Conservation (phyloP, 2,888 invertebrate species). For the Tetrapedia diversipes region DNA sequence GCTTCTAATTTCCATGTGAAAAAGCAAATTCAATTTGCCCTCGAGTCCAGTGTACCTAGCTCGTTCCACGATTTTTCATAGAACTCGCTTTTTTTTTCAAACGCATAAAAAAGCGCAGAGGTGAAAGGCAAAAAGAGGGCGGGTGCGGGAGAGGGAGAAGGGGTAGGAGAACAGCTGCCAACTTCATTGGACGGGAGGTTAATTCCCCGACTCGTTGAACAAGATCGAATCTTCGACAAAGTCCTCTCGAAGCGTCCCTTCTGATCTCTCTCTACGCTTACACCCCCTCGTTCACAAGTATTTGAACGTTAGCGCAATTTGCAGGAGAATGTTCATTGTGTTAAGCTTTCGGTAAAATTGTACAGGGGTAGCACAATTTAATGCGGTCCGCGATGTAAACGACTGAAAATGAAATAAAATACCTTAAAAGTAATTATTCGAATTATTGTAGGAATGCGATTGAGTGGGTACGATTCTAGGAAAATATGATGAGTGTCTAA, state of each 20-base stretch:
- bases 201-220: conserved; percentile 31
- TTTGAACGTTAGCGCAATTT: too few relatives aligned
- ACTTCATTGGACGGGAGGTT: conserved; percentile 15
- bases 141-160: background rate
- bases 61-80: conserved; percentile 24
- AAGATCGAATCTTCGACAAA: conserved; percentile 35
- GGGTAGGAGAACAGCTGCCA: background rate
- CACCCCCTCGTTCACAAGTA: too few relatives aligned
- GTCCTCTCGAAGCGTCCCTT: background rate
- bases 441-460: too few relatives aligned
- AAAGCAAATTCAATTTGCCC: conserved; percentile 24
- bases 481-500: too few relatives aligned
- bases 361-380: too few relatives aligned
- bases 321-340: too few relatives aligned
- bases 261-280: background rate
- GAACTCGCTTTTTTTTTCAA: background rate
- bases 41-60: background rate
- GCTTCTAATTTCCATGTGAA: conserved; percentile 17
- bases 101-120: background rate
- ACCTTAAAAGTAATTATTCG: too few relatives aligned
- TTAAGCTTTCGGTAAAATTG: too few relatives aligned
- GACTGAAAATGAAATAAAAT: too few relatives aligned
- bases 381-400: too few relatives aligned
- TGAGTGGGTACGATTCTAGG: too few relatives aligned
- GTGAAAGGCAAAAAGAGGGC: background rate